Percentiles rank a stretch among this genome's conserved stretches.
Evolutionary conservation across 2,888 invertebrate species (phyloP).

Genomic region (Operophtera brumata): DNA sequence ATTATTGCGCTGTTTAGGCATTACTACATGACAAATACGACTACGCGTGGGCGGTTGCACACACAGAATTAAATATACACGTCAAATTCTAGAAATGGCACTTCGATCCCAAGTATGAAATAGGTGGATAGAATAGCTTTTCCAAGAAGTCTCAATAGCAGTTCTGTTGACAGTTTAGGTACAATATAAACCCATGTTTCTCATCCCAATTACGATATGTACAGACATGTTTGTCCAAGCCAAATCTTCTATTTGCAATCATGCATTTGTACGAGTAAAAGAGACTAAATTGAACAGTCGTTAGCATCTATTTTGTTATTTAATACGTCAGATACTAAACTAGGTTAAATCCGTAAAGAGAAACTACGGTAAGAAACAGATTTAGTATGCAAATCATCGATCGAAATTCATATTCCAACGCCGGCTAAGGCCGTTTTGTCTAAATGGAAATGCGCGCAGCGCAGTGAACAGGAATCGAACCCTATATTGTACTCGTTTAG

Average conservation of each 20-base stretch:
- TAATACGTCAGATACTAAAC: conserved; percentile 24
- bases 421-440: conserved; percentile 23
- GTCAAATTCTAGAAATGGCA: conserved; percentile 60
- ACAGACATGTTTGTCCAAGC: conserved; percentile 41
- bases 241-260: conserved; percentile 25
- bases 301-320: conserved; percentile 5
- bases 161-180: conserved; percentile 34
- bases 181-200: conserved; percentile 39
- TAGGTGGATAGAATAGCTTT: conserved; percentile 31
- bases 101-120: conserved; percentile 52
- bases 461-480: conserved; percentile 35
- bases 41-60: conserved; percentile 18
- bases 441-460: conserved; percentile 29
- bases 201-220: conserved; percentile 49
- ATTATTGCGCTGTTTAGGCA: not conserved
- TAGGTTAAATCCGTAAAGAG: conserved; percentile 28
- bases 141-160: conserved; percentile 40
- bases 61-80: conserved; percentile 15
- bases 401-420: conserved; percentile 16
- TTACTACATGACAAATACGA: conserved; percentile 2
- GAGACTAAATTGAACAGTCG: conserved; percentile 9
- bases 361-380: conserved; percentile 30
- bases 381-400: conserved; percentile 35
- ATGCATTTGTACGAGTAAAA: conserved; percentile 28
- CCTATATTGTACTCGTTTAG: conserved; percentile 43